A percentile compares a stretch with the other conserved stretches of the same genome.
Conservation (phyloP, 2,113 vertebrate genomes). For the Noctilio leporinus region DNA sequence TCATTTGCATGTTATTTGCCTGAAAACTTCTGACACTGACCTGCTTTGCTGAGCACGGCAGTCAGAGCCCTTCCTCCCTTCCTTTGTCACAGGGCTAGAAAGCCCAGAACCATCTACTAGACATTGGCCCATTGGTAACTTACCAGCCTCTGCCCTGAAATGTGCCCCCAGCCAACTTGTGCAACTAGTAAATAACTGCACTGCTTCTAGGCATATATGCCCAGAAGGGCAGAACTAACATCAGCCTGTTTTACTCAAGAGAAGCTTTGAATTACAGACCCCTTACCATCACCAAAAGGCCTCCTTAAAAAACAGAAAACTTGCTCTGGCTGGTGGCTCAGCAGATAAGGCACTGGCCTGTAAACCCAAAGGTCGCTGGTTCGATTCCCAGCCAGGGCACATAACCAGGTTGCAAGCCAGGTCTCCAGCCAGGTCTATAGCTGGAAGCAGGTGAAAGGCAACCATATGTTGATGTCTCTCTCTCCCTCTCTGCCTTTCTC, state of each 20-base stretch:
- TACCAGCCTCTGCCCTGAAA: not conserved
- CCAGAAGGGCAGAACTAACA: not conserved
- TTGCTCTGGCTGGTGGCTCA: no score
- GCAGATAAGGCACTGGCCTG: no score
- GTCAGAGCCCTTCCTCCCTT: slow-evolving; percentile 28
- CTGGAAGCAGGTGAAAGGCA: no score
- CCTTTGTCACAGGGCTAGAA: slow-evolving; percentile 49
- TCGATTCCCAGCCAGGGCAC: no score
- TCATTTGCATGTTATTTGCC: not conserved
- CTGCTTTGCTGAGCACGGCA: not conserved
- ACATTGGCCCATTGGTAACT: slow-evolving; percentile 21
- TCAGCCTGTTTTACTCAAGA: not conserved
- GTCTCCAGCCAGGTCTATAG: no score
- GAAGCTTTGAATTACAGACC: not conserved
- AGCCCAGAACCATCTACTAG: not conserved
- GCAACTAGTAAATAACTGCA: slow-evolving; percentile 56
- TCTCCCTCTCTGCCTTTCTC: no score
- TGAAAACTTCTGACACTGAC: slow-evolving; percentile 8
- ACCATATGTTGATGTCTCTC: no score
- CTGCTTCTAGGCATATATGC: slow-evolving; percentile 36
- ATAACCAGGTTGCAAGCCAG: no score
- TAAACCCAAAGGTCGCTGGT: no score
- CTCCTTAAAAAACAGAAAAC: not conserved
- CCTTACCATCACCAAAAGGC: not conserved
- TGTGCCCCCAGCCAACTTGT: slow-evolving; percentile 17